A percentile compares a stretch with the other conserved stretches of the same genome.
Evolutionary conservation across 2,113 vertebrate genomes (phyloP).

Genomic region (Paedocypris sp.): DNA sequence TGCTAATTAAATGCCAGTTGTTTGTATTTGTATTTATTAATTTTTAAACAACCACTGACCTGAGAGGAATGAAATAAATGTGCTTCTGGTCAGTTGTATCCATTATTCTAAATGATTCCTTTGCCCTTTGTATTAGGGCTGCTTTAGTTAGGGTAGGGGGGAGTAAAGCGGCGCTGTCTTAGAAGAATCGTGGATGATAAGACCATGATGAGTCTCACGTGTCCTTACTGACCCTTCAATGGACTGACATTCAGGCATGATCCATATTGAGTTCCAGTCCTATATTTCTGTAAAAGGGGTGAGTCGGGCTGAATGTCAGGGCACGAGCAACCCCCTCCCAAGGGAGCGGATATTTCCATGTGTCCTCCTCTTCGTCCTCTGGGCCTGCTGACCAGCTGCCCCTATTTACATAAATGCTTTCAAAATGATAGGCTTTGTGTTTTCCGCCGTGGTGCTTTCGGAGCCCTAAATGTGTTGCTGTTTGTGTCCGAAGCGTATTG

Average conservation of each 20-base stretch:
- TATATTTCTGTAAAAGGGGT: neutral
- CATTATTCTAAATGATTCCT: slow-evolving; percentile 28
- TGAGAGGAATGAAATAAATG: too few relatives aligned
- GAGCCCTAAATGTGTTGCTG: too few relatives aligned
- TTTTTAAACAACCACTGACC: too few relatives aligned
- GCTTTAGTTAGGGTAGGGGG: slow-evolving; percentile 8
- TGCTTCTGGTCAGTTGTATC: too few relatives aligned
- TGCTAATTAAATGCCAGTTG: too few relatives aligned
- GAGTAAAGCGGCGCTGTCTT: slow-evolving; percentile 14
- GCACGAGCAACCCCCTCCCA: neutral
- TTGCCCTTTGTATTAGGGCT: neutral
- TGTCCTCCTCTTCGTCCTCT: neutral
- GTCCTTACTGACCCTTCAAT: slow-evolving; percentile 27
- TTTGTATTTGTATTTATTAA: too few relatives aligned
- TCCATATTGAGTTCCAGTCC: slow-evolving; percentile 19
- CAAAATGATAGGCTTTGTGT: neutral
- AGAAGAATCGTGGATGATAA: slow-evolving; percentile 11
- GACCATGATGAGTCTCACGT: slow-evolving; percentile 4
- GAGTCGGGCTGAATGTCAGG: slow-evolving; percentile 12
- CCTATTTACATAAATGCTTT: slow-evolving; percentile 1
- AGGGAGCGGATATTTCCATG: slow-evolving; percentile 16
- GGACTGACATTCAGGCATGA: slow-evolving; percentile 33
- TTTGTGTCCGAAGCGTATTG: too few relatives aligned
- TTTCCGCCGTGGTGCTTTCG: neutral
- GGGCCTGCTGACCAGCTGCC: slow-evolving; percentile 1